Percentiles rank a stretch among this genome's conserved stretches.
These are phyloP conservation scores for Pituophis catenifer DNA, from an alignment of 2,113 vertebrate species.

Conservation along the genomic window DNA sequence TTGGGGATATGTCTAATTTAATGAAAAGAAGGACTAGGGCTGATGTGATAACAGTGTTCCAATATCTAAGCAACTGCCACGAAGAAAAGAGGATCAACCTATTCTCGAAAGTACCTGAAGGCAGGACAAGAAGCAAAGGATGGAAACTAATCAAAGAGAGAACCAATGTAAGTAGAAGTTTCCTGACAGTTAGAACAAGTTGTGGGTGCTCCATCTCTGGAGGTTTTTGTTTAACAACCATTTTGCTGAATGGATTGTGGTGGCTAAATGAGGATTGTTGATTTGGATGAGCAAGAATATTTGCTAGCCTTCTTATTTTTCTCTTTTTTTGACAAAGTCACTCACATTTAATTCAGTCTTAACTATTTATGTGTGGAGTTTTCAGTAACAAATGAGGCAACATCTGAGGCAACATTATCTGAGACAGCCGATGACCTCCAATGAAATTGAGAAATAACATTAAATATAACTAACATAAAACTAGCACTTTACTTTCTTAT, in stretches of 20 bases:
- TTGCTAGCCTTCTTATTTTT: background rate
- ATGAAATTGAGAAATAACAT: background rate
- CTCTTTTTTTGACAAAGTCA: background rate
- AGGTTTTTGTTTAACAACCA: background rate
- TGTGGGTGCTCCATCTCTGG: background rate
- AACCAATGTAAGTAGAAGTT: background rate
- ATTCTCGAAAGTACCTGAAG: background rate
- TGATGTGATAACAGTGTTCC: background rate
- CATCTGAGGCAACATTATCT: background rate
- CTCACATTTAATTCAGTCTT: background rate
- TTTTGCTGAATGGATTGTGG: background rate
- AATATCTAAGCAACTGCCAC: background rate
- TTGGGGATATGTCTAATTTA: no score
- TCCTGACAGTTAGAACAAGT: background rate
- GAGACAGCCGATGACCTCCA: background rate
- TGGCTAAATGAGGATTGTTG: background rate
- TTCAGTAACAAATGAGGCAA: background rate
- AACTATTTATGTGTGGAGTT: background rate
- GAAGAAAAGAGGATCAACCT: background rate
- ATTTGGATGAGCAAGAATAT: background rate
- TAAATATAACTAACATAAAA: background rate
- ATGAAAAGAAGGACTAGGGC: background rate
- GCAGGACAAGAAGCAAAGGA: background rate
- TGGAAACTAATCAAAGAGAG: background rate
- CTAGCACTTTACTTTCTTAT: background rate